Conservation (phyloP, 2,888 invertebrate species). For the Pherbina coryleti region DNA sequence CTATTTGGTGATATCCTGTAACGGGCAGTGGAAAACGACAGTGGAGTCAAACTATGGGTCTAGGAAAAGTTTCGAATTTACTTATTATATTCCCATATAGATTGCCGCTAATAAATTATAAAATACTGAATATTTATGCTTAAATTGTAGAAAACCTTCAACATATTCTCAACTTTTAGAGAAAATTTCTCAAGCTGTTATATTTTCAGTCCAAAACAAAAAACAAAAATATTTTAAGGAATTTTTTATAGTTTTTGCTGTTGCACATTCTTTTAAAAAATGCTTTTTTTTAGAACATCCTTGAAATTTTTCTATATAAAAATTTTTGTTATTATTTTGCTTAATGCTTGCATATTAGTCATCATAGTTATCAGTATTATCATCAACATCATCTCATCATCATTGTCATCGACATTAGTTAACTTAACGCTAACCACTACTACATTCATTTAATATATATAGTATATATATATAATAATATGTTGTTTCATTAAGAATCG, state of each 20-base stretch:
- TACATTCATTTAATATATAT: slow-evolving; percentile 38
- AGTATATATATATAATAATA: slow-evolving; percentile 30
- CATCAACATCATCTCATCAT: background rate
- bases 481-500: slow-evolving; percentile 26
- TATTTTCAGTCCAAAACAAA: no score
- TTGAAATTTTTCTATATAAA: slow-evolving; percentile 30
- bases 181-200: no score
- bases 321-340: background rate
- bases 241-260: background rate
- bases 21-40: no score
- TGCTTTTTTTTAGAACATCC: slow-evolving; percentile 21
- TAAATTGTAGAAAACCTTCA: no score
- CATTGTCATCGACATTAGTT: slow-evolving; percentile 32
- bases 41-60: no score
- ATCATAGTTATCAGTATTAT: background rate
- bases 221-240: no score
- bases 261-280: slow-evolving; percentile 33
- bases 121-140: no score
- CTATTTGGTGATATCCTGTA: no score
- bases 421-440: slow-evolving; percentile 42
- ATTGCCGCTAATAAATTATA: no score
- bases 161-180: no score
- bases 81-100: no score
- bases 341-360: background rate
- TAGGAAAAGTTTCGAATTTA: no score